These are phyloP conservation scores for Tragelaphus strepsiceros DNA, from an alignment of 2,113 vertebrate species.

Conservation along the genomic window DNA sequence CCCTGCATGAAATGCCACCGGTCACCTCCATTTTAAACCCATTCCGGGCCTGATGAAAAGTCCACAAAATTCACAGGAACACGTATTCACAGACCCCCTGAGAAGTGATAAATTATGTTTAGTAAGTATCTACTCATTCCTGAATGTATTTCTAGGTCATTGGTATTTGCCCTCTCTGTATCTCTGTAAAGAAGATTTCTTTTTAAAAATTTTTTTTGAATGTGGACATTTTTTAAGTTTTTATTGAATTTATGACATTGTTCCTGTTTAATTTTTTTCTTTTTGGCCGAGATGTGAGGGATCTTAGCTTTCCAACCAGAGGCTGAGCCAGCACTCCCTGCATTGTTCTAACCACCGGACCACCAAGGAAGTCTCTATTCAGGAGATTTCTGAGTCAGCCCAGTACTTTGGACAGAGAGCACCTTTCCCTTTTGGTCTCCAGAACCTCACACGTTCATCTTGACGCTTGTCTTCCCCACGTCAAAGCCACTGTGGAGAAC, in stretches of 20 bases:
- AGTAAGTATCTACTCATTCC: background rate
- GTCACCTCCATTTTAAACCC: background rate
- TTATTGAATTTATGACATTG: background rate
- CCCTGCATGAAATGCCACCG: rapidly evolving
- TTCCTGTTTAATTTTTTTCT: background rate
- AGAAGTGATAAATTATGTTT: rapidly evolving
- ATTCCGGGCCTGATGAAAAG: background rate
- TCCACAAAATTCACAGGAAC: background rate
- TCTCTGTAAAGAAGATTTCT: background rate
- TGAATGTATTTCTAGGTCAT: background rate
- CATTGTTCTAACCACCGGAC: background rate
- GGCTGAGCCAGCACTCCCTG: background rate
- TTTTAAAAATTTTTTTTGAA: background rate
- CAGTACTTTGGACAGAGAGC: rapidly evolving
- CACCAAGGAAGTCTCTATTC: background rate
- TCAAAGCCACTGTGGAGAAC: background rate
- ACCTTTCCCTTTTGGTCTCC: background rate
- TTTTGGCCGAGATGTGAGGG: background rate
- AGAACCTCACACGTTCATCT: background rate
- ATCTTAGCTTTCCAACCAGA: background rate
- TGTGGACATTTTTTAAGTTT: background rate
- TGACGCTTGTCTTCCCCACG: rapidly evolving
- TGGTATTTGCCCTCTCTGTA: background rate
- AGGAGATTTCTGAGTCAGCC: background rate
- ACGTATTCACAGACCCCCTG: rapidly evolving